Conservation (phyloP, 2,797 vertebrate genomes). For the Centropyge bicolor region DNA sequence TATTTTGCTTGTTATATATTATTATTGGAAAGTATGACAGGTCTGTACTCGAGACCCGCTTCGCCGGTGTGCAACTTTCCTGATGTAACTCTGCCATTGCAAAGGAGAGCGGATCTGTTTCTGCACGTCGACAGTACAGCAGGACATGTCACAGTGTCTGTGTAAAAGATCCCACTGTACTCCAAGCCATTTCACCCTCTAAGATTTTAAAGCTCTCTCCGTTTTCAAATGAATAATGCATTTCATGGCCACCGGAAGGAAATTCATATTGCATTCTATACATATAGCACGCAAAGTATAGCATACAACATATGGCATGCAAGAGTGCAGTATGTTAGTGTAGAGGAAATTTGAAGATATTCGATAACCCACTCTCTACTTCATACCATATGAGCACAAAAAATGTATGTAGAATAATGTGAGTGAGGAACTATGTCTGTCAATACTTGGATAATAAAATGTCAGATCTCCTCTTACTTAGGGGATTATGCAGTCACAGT, state of each 20-base stretch:
- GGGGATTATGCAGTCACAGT: background rate
- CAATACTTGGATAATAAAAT: background rate
- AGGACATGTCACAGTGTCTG: slow-evolving; percentile 35
- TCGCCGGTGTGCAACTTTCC: background rate
- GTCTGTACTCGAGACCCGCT: background rate
- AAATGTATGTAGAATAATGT: background rate
- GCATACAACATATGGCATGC: slow-evolving; percentile 14
- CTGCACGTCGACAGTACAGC: background rate
- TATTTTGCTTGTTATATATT: background rate
- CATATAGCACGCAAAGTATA: slow-evolving; percentile 40
- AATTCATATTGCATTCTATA: slow-evolving; percentile 53
- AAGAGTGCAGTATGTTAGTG: background rate
- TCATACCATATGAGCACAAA: background rate
- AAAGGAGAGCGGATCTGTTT: slow-evolving; percentile 29
- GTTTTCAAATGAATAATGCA: slow-evolving; percentile 68
- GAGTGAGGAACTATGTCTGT: slow-evolving; percentile 5
- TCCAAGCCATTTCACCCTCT: slow-evolving; percentile 54
- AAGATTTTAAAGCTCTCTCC: slow-evolving; percentile 60
- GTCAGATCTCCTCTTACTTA: background rate
- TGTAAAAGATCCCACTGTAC: slow-evolving; percentile 60
- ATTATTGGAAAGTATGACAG: background rate
- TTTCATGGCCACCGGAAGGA: slow-evolving; percentile 39
- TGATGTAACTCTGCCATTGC: slow-evolving; percentile 9
- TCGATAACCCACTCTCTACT: slow-evolving; percentile 6
- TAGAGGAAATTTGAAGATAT: slow-evolving; percentile 28